Percentiles rank a stretch among this genome's conserved stretches.
Conservation (phyloP, 1,140 invertebrate genomes). For the Protaetia brevitarsis region DNA sequence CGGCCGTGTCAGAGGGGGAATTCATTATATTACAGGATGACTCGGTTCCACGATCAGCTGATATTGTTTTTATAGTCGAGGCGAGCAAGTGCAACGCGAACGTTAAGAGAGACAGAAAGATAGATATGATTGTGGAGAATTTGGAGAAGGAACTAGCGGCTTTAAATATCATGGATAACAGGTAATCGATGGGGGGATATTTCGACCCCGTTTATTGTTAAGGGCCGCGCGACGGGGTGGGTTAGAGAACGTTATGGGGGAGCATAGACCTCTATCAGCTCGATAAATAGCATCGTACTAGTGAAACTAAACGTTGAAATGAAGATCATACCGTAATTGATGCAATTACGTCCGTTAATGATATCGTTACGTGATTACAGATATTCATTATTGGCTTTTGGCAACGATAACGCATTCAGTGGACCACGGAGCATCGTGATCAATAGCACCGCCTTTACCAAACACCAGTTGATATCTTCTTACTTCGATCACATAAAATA, state of each 20-base stretch:
- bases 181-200: constrained; percentile 48
- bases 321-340: constrained; percentile 16
- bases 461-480: constrained; percentile 53
- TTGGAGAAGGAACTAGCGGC: constrained; percentile 66
- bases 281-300: no score
- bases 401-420: constrained; percentile 65
- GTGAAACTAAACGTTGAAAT: no score
- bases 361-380: constrained; percentile 22
- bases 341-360: neutral
- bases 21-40: constrained; percentile 56
- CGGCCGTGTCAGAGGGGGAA: constrained; percentile 66
- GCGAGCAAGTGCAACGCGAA: constrained; percentile 77
- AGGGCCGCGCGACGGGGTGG: no score
- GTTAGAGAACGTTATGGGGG: no score
- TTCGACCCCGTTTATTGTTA: no score
- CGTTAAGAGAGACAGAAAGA: constrained; percentile 56
- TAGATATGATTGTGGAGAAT: constrained; percentile 63
- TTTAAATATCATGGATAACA: constrained; percentile 61
- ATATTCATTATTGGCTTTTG: constrained; percentile 42
- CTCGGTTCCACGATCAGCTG: constrained; percentile 63
- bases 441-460: constrained; percentile 65
- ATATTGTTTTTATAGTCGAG: constrained; percentile 86
- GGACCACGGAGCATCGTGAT: constrained; percentile 66
- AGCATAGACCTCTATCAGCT: no score
- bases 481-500: constrained; percentile 62